phyloP scores from a whole-genome alignment of 2,797 vertebrate genomes.

The Myotis findleyi region DNA sequence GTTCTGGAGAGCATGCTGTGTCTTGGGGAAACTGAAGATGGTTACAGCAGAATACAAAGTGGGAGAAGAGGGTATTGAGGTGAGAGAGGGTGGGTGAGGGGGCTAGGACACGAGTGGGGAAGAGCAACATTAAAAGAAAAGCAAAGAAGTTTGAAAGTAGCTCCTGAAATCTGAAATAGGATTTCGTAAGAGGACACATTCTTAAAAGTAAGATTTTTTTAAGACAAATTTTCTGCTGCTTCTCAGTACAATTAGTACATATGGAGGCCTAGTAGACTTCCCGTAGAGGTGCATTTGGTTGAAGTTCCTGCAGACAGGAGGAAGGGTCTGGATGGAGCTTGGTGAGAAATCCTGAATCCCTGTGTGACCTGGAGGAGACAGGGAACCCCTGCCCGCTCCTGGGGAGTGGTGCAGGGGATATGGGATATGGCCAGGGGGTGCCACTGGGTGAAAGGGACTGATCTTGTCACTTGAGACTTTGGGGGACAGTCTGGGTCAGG shows the following conservation, averaged over 20 bases:
- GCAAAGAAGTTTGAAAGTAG: conserved; percentile 12
- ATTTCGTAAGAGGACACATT: neutral
- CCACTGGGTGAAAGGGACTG: neutral
- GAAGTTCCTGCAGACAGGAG: neutral
- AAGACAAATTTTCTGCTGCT: neutral
- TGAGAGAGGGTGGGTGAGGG: neutral
- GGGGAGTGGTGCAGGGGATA: neutral
- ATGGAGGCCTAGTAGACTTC: neutral
- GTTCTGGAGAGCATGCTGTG: neutral
- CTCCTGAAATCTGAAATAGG: neutral
- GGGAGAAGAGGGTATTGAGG: neutral
- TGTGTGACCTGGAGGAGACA: neutral
- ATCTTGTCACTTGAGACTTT: neutral
- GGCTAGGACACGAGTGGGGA: neutral
- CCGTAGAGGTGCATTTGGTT: neutral
- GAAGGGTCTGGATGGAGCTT: neutral
- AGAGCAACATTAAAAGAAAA: neutral
- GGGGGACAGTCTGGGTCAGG: neutral
- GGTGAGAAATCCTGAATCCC: neutral
- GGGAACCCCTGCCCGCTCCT: neutral
- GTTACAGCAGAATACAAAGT: neutral
- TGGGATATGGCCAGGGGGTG: neutral
- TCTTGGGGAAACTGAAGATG: neutral
- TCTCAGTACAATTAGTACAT: neutral
- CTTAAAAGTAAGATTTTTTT: conserved; percentile 38